Base-by-base conservation (phyloP, 2,797 vertebrate genomes). In the Pangasius larnaudii region DNA sequence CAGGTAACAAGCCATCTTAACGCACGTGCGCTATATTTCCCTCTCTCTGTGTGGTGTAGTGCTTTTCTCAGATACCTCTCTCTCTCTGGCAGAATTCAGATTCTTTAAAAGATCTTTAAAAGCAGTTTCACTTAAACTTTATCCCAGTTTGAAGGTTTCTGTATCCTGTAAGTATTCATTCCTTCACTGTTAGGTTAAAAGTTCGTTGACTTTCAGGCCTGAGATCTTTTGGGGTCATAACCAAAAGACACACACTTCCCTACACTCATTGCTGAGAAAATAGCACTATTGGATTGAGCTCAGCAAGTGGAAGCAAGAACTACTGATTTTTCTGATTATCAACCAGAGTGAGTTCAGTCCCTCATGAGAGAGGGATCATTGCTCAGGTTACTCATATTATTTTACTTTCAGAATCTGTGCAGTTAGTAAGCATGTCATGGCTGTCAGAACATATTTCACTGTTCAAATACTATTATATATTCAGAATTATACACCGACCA, bases 1-100 rank as follows among this genome's bases (percentile, higher is more conserved):
- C 99, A 99, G 98, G 99, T 99, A 92, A 93, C 63, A 18, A 84
- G 83, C 79, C 63, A 36, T 84, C 49, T 88, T 56, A 42, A 11
- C 22, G 56, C 39, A 33, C 22, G 13, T 65, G 7, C 33, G 16
- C 46, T 19, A 18, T 16, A 6, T 42, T 14, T 51, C 27, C 10
- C 11, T 83, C 46, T 36, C 56, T 3, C 19, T 36, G 3, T 53
- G 10, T 39, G 56, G 24, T 27, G 33, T 27, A 3, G 56, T 56
- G 33, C 24, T 42, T 49, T 49, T 49, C 36, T 65, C 36, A 19
- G 16, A 58, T 36, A 22, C 51, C 7, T 0, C 7, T 3, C n/a
- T 49, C n/a, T 49, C 13, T 22, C 77, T 36, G 77, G 51, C 46
- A n/a, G 72, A n/a, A 75, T 6, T 75, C 72, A n/a, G 27, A n/a